Evolutionary conservation across 2,113 vertebrate genomes (phyloP).

Genomic region (Hymenochirus boettgeri): DNA sequence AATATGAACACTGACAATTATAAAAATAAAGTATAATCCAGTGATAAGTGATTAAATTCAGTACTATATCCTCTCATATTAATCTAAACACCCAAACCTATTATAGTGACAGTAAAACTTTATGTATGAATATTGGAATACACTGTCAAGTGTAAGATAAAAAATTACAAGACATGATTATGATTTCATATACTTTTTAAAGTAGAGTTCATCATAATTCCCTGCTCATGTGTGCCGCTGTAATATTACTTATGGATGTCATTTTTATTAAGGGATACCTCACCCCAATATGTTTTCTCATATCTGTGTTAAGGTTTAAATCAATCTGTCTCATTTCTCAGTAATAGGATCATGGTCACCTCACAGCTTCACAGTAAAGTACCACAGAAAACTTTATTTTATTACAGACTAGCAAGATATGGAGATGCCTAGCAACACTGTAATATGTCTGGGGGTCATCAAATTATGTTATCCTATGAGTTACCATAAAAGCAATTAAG

Average conservation of each 20-base stretch:
- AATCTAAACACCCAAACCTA: background rate
- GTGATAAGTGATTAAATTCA: background rate
- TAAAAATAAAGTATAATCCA: too few species aligned
- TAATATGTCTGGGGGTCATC: conserved; percentile 18
- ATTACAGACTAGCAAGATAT: conserved; percentile 23
- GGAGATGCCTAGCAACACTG: conserved; percentile 15
- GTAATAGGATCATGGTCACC: conserved; percentile 37
- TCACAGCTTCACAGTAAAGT: conserved; percentile 26
- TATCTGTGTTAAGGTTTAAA: conserved; percentile 33
- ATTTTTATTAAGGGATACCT: conserved; percentile 39
- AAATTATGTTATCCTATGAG: conserved; percentile 18
- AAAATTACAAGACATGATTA: conserved; percentile 2
- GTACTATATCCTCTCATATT: background rate
- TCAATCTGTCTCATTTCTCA: conserved; percentile 36
- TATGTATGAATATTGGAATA: background rate
- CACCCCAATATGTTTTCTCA: conserved; percentile 40
- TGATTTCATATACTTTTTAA: conserved; percentile 16
- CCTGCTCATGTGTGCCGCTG: conserved; percentile 24
- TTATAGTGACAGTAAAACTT: background rate
- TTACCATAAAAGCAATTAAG: conserved; percentile 8
- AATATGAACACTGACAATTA: too few species aligned
- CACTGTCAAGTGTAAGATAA: background rate
- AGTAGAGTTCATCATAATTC: conserved; percentile 6
- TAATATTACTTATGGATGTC: conserved; percentile 34
- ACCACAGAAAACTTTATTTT: conserved; percentile 19